phyloP scores from a whole-genome alignment of 2,888 invertebrate genomes.

The Hemaris fuciformis region DNA sequence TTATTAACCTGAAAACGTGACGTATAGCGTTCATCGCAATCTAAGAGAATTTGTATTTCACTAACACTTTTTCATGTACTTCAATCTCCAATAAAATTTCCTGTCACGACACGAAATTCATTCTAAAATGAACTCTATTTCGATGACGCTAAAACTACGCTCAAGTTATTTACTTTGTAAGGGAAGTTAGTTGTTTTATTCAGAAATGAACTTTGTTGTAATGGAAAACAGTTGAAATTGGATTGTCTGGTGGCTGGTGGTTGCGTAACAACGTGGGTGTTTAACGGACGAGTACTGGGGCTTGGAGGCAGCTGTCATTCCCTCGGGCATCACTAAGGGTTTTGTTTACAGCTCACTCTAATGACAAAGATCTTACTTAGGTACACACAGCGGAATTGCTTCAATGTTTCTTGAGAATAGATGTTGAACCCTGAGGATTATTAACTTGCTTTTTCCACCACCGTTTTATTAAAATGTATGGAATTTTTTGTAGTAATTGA shows the following conservation, averaged over 20 bases:
- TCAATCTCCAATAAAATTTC: conserved; percentile 59
- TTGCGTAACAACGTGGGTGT: conserved; percentile 64
- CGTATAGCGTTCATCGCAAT: conserved; percentile 25
- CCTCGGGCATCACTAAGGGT: conserved; percentile 65
- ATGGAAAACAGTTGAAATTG: conserved; percentile 35
- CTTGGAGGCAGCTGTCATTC: conserved; percentile 77
- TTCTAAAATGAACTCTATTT: conserved; percentile 35
- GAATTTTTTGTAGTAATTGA: neutral
- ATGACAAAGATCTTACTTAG: conserved; percentile 59
- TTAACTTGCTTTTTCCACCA: neutral
- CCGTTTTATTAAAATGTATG: neutral
- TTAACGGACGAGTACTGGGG: conserved; percentile 67
- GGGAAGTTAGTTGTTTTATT: conserved; percentile 16
- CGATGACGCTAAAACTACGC: conserved; percentile 34
- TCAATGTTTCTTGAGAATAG: conserved; percentile 20
- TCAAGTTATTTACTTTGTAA: conserved; percentile 27
- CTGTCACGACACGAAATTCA: conserved; percentile 41
- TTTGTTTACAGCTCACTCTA: conserved; percentile 74
- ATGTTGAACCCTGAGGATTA: conserved; percentile 17
- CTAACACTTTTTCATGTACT: conserved; percentile 48
- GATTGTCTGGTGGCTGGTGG: conserved; percentile 24
- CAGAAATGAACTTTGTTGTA: conserved; percentile 19
- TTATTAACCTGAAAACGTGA: conserved; percentile 1
- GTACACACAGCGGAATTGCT: conserved; percentile 25
- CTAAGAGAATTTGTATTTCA: conserved; percentile 38